Base-by-base conservation (phyloP, 2,113 vertebrate genomes). In the Lucifuga dentata region DNA sequence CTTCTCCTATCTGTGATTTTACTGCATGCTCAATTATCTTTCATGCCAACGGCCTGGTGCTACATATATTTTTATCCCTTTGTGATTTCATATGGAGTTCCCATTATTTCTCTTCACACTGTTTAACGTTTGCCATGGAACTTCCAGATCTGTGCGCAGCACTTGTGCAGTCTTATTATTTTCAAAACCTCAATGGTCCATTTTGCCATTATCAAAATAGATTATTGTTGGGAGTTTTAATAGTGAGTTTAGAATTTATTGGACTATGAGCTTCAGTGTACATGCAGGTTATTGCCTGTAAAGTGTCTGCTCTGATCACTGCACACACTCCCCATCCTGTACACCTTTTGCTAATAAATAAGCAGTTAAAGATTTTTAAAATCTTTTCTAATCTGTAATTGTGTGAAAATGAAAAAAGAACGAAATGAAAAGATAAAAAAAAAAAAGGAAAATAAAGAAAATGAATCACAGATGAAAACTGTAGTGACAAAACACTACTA, bases 11-110 rank as follows among this genome's bases (percentile, higher is more conserved):
- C 67, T 66, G 43, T 64, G 64, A 26, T 64, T 86, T 83, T 78
- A 80, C 79, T 61, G 70, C 82, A 71, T 51, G 71, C 78, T 87
- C 80, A 84, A 76, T 90, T 89, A 88, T 79, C 76, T 66, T 64
- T 49, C 63, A 52, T 52, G 63, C 70, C 49, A 60, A 69, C 50
- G 69, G 62, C 32, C 46, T 82, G 76, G 66, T 66, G 76, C 44
- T 72, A 33, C 56, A 74, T 59, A 33, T 80, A 43, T 76, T 73
- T 73, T 64, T 56, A 68, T 38, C 56, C 74, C 56, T 60, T 38
- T 13, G 26, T 72, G 35, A 66, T 67, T 76, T 78, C 52, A 43
- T 61, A 68, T 60, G 50, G 41, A 81, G 76, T 68, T 56, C 53
- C 40, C 46, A 49, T 76, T 29, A 64, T 55, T 65, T 64, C 64